Evolutionary conservation across 2,888 invertebrate species (phyloP).

Genomic region (Proisotoma minuta): DNA sequence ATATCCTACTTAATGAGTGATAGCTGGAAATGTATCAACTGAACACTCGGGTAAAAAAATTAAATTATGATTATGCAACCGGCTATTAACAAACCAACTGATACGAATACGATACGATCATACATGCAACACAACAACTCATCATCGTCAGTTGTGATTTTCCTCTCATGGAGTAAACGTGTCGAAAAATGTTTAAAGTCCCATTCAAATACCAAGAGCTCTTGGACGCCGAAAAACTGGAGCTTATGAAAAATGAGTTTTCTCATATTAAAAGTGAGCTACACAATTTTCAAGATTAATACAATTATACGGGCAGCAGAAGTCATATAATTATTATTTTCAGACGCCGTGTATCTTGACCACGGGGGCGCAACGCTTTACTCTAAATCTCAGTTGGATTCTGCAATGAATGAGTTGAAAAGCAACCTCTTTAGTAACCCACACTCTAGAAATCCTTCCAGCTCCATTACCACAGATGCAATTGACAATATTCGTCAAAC

Average conservation of each 20-base stretch:
- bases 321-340: conserved; percentile 2
- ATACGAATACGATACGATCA: too few species aligned
- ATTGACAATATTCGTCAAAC: conserved; percentile 76
- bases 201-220: conserved; percentile 46
- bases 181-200: too few species aligned
- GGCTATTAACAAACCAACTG: too few species aligned
- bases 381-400: conserved; percentile 66
- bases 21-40: too few species aligned
- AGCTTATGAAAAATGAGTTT: conserved; percentile 37
- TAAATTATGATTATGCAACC: too few species aligned
- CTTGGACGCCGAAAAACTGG: conserved; percentile 37
- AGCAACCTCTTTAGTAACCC: conserved; percentile 83
- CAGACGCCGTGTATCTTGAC: conserved; percentile 64
- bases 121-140: too few species aligned
- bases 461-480: conserved; percentile 73
- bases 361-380: conserved; percentile 84
- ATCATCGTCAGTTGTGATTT: too few species aligned
- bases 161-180: too few species aligned
- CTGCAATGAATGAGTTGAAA: conserved; percentile 62
- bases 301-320: neutral
- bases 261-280: conserved; percentile 41
- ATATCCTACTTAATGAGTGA: too few species aligned
- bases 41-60: too few species aligned
- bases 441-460: conserved; percentile 68
- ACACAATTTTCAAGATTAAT: conserved; percentile 23